Conservation (phyloP, 2,113 vertebrate species). For the Seriola quinqueradiata region DNA sequence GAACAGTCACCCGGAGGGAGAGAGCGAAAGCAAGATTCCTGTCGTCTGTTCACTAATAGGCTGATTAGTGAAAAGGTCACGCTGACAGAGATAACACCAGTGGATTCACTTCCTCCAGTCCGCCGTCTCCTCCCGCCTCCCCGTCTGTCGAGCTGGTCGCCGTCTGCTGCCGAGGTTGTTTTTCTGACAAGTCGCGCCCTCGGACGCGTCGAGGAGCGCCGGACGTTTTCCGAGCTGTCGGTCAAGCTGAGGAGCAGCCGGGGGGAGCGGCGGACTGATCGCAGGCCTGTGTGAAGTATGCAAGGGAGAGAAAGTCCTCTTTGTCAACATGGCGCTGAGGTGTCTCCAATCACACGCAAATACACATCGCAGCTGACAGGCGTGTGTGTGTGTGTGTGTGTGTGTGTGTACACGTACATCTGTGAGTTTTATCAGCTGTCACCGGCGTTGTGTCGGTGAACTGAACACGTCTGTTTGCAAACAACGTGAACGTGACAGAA, state of each 20-base stretch:
- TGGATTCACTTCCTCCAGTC: conserved; percentile 4
- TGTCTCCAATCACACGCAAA: conserved; percentile 55
- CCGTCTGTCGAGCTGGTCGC: conserved; percentile 14
- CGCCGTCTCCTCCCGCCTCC: neutral
- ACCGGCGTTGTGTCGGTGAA: neutral
- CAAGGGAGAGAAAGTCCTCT: conserved; percentile 59
- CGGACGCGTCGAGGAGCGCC: conserved; percentile 32
- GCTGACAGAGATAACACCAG: conserved; percentile 38
- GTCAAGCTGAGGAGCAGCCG: conserved; percentile 43
- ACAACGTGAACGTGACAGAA: too few species aligned
- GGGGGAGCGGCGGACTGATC: conserved; percentile 31
- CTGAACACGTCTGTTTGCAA: too few species aligned
- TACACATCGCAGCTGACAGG: conserved; percentile 4
- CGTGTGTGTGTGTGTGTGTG: neutral
- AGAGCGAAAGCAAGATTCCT: neutral
- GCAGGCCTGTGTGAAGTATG: conserved; percentile 71
- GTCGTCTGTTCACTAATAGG: conserved; percentile 50
- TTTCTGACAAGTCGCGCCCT: conserved; percentile 55
- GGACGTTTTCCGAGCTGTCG: conserved; percentile 63
- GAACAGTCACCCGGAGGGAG: neutral
- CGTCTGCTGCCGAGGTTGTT: conserved; percentile 49
- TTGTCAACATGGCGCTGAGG: conserved; percentile 61
- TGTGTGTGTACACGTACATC: neutral
- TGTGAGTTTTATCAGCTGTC: conserved; percentile 25
- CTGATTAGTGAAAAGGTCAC: conserved; percentile 46